Evolutionary conservation across 2,888 invertebrate genomes (phyloP), one percentile per base, ranked within the genome.

Genomic region (Beris chalybata): DNA sequence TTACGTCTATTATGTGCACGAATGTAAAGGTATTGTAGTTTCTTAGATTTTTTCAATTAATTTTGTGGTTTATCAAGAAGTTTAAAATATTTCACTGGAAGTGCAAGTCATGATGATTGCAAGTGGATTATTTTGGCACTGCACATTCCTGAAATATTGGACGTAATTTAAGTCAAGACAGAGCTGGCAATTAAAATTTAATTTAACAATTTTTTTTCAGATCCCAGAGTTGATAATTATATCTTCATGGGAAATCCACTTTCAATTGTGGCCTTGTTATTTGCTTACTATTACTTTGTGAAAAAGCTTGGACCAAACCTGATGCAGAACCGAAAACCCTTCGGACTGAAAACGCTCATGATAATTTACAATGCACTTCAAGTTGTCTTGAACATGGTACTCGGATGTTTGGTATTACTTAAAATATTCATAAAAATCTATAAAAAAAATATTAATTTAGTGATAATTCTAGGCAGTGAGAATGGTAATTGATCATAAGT

Each of bases 321-420:
- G 72, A 92, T 92, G 91, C 83, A 84, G 68, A 82, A 86, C 68
- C 82, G 87, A 53, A 77, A 83, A 61, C 85, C 91, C 0, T 85
- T 84, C 72, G 84, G 89, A 63, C 71, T 91, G 44, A 82, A 87
- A 12, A 83, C 80, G 71, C 55, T 89, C 12, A 79, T 92, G 70
- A 83, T 89, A 63, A 73, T 84, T 0, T 91, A 90, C 75, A 89
- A 92, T 73, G 75, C 84, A 1, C 45, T 83, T 9, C 91, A 91
- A 85, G 85, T 91, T n/a, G 4, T 85, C 0, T 71, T 84, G 12
- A 89, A 87, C 69, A 3, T 38, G 9, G n/a, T 38, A n/a, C 43
- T 56, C 9, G 71, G 76, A 0, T 85, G 81, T 71, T 79, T 79
- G 67, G 89, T 86, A 79, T 4, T 22, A 9, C 38, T 38, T 38